Evolutionary conservation across 2,113 vertebrate genomes (phyloP).

Genomic region (Osmerus mordax): DNA sequence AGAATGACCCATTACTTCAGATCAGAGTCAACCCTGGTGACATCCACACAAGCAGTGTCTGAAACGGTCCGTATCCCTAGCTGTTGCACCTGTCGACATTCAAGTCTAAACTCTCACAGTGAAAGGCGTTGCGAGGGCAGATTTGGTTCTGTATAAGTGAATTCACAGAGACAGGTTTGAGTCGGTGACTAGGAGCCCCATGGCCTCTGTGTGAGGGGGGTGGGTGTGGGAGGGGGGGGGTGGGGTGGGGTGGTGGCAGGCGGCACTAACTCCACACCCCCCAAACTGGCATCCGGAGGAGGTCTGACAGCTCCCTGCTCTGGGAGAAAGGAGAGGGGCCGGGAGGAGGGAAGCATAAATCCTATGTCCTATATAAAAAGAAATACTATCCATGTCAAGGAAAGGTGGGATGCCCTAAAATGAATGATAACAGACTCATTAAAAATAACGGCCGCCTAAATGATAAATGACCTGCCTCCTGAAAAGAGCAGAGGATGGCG

Average conservation of each 20-base stretch:
- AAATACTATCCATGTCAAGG: constrained; percentile 79
- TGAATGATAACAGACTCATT: constrained; percentile 84
- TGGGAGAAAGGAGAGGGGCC: constrained; percentile 44
- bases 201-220: constrained; percentile 22
- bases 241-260: not conserved
- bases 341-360: constrained; percentile 73
- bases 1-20: not conserved
- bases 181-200: constrained; percentile 25
- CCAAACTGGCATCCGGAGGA: constrained; percentile 50
- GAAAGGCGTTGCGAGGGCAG: constrained; percentile 4
- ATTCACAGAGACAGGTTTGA: constrained; percentile 34
- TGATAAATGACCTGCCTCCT: constrained; percentile 73
- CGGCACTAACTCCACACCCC: constrained; percentile 22
- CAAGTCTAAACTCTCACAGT: not conserved
- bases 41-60: constrained; percentile 6
- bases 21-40: not conserved
- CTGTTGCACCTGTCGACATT: not conserved
- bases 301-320: constrained; percentile 57
- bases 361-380: constrained; percentile 80
- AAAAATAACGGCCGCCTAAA: constrained; percentile 77
- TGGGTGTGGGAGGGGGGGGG: not conserved
- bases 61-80: not conserved
- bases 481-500: constrained; percentile 70
- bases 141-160: constrained; percentile 35
- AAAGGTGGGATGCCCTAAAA: constrained; percentile 82